Evolutionary conservation across 2,113 vertebrate genomes (phyloP).

Genomic region (Apistogramma diplotaenia): DNA sequence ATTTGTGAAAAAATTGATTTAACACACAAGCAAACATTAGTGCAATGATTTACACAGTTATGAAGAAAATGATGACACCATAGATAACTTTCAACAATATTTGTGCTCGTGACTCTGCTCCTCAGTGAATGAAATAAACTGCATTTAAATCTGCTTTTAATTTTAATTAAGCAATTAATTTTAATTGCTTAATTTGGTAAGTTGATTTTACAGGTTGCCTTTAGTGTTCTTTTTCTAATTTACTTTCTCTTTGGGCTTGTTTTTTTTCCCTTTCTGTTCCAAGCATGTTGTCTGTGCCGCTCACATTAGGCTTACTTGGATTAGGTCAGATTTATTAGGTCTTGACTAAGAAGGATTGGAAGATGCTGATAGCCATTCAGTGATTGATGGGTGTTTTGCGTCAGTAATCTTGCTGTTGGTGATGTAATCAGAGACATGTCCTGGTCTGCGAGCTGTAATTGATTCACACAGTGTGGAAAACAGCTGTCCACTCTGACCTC

Average conservation of each 20-base stretch:
- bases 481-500: background rate
- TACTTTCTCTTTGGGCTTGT: background rate
- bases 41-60: background rate
- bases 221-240: background rate
- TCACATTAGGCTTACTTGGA: conserved; percentile 34
- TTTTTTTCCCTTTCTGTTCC: background rate
- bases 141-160: background rate
- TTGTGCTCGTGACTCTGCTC: background rate
- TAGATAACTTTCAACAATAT: background rate
- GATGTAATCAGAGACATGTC: conserved; percentile 8
- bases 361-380: conserved; percentile 21
- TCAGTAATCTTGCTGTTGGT: conserved; percentile 41
- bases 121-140: background rate
- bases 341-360: conserved; percentile 38
- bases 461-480: conserved; percentile 1
- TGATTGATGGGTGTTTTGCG: conserved; percentile 37
- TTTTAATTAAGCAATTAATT: too few species aligned
- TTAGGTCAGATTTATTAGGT: conserved; percentile 17
- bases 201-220: background rate
- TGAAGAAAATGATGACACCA: background rate
- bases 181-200: too few species aligned
- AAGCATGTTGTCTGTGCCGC: conserved; percentile 1
- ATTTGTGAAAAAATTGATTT: background rate
- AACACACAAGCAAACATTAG: background rate
- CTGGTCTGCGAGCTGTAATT: background rate